phyloP scores from a whole-genome alignment of 2,888 invertebrate species.

The Himalopsyche kuldschensis region DNA sequence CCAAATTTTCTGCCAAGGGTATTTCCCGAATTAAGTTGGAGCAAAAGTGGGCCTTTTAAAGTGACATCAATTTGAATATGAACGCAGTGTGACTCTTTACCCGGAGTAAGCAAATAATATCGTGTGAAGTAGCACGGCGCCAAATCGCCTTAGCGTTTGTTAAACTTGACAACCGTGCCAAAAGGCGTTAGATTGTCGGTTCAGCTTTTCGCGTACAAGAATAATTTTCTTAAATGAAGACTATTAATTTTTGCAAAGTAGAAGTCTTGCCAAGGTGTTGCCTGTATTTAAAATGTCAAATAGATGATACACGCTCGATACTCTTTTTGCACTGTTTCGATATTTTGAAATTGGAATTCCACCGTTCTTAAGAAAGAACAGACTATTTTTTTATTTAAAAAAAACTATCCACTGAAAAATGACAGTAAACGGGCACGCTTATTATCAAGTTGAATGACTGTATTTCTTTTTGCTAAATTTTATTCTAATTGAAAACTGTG shows the following conservation, averaged over 20 bases:
- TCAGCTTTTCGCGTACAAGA: background rate
- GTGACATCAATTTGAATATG: background rate
- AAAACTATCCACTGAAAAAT: no score
- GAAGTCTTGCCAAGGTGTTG: background rate
- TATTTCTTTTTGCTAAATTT: no score
- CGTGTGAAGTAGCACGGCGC: conserved; percentile 13
- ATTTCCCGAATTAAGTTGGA: background rate
- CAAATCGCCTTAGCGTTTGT: conserved; percentile 34
- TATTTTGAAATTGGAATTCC: no score
- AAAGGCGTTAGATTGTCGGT: conserved; percentile 8
- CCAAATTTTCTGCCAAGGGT: background rate
- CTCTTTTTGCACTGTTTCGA: no score
- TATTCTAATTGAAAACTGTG: no score
- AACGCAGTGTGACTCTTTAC: background rate
- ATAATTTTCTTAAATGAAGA: background rate
- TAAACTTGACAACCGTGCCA: conserved; percentile 5
- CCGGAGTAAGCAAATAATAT: background rate
- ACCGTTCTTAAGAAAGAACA: no score
- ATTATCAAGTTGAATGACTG: no score
- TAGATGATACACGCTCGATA: no score
- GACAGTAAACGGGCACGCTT: no score
- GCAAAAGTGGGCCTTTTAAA: background rate
- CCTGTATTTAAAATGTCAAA: background rate
- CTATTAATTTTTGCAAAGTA: background rate
- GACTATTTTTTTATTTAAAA: no score